phyloP scores from a whole-genome alignment of 1,140 invertebrate genomes.

The Portunus trituberculatus region DNA sequence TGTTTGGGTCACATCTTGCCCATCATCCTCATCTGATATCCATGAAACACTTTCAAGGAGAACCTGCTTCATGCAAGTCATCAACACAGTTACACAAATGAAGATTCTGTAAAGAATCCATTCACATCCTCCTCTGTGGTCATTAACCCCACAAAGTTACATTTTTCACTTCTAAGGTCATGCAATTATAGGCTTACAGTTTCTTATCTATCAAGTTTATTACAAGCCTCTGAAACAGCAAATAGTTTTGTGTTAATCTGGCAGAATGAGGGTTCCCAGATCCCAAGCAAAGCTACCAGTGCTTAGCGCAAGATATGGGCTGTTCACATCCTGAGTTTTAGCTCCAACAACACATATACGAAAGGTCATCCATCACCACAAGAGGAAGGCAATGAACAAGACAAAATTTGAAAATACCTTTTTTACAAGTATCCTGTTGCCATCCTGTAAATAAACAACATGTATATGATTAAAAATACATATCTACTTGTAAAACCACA shows the following conservation, averaged over 20 bases:
- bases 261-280: neutral
- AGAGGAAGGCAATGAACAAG: conserved; percentile 35
- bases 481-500: neutral
- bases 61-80: neutral
- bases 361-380: neutral
- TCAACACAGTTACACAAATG: no score
- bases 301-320: neutral
- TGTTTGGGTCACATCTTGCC: neutral
- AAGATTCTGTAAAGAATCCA: neutral
- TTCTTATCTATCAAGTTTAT: neutral
- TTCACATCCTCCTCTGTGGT: neutral
- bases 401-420: conserved; percentile 63
- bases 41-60: neutral
- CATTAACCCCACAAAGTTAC: neutral
- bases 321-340: neutral
- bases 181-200: neutral
- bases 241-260: neutral
- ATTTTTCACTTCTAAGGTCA: neutral
- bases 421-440: conserved; percentile 72
- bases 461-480: neutral
- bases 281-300: neutral
- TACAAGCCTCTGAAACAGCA: neutral
- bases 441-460: conserved; percentile 79
- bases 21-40: neutral
- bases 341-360: neutral